Conservation (phyloP, 2,797 vertebrate species). For the Sphenodon punctatus region DNA sequence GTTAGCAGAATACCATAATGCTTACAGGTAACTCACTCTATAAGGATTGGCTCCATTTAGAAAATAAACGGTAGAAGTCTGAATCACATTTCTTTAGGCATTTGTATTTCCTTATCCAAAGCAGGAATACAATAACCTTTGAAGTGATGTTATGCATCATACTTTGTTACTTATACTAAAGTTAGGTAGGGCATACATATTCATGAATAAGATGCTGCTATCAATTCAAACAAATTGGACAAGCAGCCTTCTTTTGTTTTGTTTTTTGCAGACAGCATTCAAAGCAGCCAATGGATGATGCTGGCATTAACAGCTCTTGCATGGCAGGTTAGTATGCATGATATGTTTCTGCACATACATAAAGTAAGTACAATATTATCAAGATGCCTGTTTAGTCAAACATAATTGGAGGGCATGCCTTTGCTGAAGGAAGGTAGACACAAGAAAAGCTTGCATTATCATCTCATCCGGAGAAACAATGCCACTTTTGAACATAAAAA, state of each 20-base stretch:
- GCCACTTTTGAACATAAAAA: slow-evolving; percentile 22
- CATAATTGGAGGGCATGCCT: slow-evolving; percentile 56
- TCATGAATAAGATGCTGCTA: slow-evolving; percentile 36
- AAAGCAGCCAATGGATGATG: slow-evolving; percentile 43
- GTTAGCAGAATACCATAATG: slow-evolving; percentile 20
- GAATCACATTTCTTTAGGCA: slow-evolving; percentile 36
- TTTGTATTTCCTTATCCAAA: slow-evolving; percentile 17
- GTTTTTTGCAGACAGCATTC: slow-evolving; percentile 53
- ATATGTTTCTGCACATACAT: slow-evolving; percentile 48
- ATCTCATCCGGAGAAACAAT: slow-evolving; percentile 51
- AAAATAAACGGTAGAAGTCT: slow-evolving; percentile 45
- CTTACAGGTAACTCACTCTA: slow-evolving; percentile 45
- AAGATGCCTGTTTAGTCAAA: slow-evolving; percentile 29
- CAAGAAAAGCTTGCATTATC: slow-evolving; percentile 48
- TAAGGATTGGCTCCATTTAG: slow-evolving; percentile 34
- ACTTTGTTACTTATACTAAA: slow-evolving; percentile 31
- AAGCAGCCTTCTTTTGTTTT: background rate
- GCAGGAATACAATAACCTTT: slow-evolving; percentile 25
- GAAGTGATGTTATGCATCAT: slow-evolving; percentile 20
- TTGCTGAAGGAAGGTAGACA: slow-evolving; percentile 27
- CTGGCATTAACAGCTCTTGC: slow-evolving; percentile 28
- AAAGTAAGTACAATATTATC: slow-evolving; percentile 31
- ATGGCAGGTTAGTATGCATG: slow-evolving; percentile 60
- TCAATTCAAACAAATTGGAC: slow-evolving; percentile 5
- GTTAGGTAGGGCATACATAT: slow-evolving; percentile 11